Evolutionary conservation across 2,888 invertebrate species (phyloP), one percentile per base, ranked within the genome.

Genomic region (Sceliomorpha sp.): DNA sequence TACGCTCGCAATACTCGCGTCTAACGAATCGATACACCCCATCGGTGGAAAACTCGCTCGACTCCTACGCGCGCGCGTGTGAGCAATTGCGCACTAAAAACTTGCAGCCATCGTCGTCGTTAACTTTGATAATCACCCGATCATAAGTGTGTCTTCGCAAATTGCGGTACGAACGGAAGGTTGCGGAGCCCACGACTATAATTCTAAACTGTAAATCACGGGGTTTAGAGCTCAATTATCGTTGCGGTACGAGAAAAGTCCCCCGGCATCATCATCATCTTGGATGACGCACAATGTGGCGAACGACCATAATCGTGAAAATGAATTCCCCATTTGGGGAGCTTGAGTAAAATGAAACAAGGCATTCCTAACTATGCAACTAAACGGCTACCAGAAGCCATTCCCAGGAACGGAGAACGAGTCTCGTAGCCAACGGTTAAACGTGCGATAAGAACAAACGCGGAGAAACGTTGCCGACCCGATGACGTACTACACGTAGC

Each of bases 391-490:
- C 39, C 37, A 45, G 45, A 10, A 55, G 50, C 53, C 51, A 62
- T 63, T 67, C 47, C 20, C 34, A 47, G 51, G 32, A 56, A 71
- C 55, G 36, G 24, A 27, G 44, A 56, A 45, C 53, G 44, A 55
- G 53, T 40, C 40, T 17, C 29, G 37, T 37, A n/a, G n/a, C n/a
- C n/a, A n/a, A 27, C 36, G 40, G 56, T 47, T 56, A 47, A 68
- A 44, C 27, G 15, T 24, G 42, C 36, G 56, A 68, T 70, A 70
- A 70, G 64, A 50, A 40, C 37, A 15, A 51, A 60, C 31, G 45
- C 45, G 15, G 48, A 40, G 55, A 70, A 62, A 67, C 45, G 55
- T 48, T 48, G 39, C 53, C 51, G 29, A 50, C 56, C 64, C 44
- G 62, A 62, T 56, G 60, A 68, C 60, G 24, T 15, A 42, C 24